Percentiles rank a stretch among this genome's conserved stretches.
Conservation (phyloP, 2,797 vertebrate species). For the Hylomyscus alleni region DNA sequence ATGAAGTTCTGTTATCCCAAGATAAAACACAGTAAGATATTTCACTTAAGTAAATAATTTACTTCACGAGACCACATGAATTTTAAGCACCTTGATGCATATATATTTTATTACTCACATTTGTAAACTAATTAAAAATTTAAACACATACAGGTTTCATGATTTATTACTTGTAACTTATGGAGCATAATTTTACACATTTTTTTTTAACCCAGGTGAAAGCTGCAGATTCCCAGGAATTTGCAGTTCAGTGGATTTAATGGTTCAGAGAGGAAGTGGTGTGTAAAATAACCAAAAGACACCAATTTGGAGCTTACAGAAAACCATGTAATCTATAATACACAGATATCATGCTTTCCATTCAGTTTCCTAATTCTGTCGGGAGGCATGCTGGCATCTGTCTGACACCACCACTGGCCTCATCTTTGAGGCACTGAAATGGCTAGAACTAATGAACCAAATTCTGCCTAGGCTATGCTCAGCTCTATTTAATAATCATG, state of each 20-base stretch:
- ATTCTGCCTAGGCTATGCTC: not conserved
- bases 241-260: constrained; percentile 39
- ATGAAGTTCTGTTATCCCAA: constrained; percentile 15
- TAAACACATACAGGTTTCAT: not conserved
- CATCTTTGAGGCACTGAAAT: not conserved
- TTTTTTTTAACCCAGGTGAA: not conserved
- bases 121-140: constrained; percentile 33
- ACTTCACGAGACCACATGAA: constrained; percentile 8
- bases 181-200: constrained; percentile 12
- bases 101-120: constrained; percentile 64
- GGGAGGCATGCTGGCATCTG: not conserved
- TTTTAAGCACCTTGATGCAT: constrained; percentile 22
- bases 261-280: constrained; percentile 21
- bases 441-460: not conserved
- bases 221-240: not conserved
- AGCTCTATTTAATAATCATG: constrained; percentile 54
- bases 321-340: constrained; percentile 1
- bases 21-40: constrained; percentile 63
- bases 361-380: constrained; percentile 36
- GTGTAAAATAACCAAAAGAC: constrained; percentile 61
- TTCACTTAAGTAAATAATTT: constrained; percentile 23
- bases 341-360: constrained; percentile 37
- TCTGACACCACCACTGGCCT: not conserved
- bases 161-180: constrained; percentile 30
- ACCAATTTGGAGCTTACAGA: constrained; percentile 35